A percentile compares a stretch with the other conserved stretches of the same genome.
phyloP scores from a whole-genome alignment of 2,113 vertebrate species.

The Tinamus guttatus region DNA sequence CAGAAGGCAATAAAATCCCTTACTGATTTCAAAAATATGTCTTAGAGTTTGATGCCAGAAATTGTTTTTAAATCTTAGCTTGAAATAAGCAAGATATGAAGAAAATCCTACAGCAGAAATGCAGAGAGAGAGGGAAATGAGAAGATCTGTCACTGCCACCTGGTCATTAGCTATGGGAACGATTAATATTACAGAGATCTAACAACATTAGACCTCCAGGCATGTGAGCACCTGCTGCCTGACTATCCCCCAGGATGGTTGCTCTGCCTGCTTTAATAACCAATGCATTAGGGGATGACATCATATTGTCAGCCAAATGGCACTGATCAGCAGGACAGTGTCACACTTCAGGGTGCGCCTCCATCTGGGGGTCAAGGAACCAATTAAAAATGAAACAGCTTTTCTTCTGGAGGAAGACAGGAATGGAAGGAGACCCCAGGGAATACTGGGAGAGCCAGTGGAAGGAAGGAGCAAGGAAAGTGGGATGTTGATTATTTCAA shows the following conservation, averaged over 20 bases:
- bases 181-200: background rate
- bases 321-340: background rate
- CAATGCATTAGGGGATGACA: background rate
- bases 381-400: background rate
- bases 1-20: slow-evolving; percentile 15
- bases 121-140: background rate
- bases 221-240: slow-evolving; percentile 39
- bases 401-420: background rate
- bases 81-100: slow-evolving; percentile 12
- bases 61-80: background rate
- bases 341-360: background rate
- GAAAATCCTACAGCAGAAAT: slow-evolving; percentile 11
- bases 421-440: background rate
- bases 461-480: background rate
- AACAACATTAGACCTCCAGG: slow-evolving; percentile 10
- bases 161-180: slow-evolving; percentile 18
- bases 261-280: background rate
- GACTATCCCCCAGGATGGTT: slow-evolving; percentile 2
- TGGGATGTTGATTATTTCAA: background rate
- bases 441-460: background rate
- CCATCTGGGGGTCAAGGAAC: background rate
- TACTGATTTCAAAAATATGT: slow-evolving; percentile 12
- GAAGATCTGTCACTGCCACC: slow-evolving; percentile 52
- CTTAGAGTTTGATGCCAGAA: background rate
- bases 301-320: slow-evolving; percentile 43